Conservation (phyloP, 2,888 invertebrate species). For the Gryllus longicercus region DNA sequence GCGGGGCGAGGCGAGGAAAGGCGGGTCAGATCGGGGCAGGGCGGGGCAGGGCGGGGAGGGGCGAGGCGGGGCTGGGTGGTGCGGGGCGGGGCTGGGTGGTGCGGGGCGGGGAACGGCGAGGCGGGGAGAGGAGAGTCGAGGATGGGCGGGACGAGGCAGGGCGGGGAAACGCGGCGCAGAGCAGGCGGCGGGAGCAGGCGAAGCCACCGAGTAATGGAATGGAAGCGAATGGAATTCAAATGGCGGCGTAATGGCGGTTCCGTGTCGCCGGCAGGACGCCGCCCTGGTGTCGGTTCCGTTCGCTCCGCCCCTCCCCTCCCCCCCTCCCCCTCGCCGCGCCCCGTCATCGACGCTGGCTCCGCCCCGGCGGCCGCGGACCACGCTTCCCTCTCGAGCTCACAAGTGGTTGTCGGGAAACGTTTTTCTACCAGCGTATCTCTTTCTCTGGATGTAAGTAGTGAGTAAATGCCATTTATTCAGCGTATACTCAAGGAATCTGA, state of each 20-base stretch:
- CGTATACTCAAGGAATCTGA: too few species aligned
- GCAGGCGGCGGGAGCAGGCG: neutral
- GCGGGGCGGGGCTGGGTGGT: too few species aligned
- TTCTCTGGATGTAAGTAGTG: too few species aligned
- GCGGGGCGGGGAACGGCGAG: too few species aligned
- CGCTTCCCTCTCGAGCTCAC: neutral
- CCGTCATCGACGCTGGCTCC: neutral
- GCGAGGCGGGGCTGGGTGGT: too few species aligned
- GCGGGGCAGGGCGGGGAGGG: too few species aligned
- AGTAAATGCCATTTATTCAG: too few species aligned
- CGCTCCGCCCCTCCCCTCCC: neutral
- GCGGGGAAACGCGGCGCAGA: neutral
- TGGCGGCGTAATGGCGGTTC: slow-evolving; percentile 3
- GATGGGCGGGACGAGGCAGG: neutral
- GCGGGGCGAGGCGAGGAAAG: too few species aligned
- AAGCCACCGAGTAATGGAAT: neutral
- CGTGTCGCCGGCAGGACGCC: neutral
- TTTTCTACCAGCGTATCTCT: too few species aligned
- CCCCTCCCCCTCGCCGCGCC: neutral
- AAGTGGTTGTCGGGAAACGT: too few species aligned
- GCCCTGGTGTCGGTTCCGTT: neutral
- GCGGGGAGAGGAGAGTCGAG: too few species aligned
- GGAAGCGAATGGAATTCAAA: slow-evolving; percentile 18
- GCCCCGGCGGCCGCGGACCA: neutral
- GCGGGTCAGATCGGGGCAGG: too few species aligned